Conservation (phyloP, 1,140 invertebrate species). For the Panulirus ornatus region DNA sequence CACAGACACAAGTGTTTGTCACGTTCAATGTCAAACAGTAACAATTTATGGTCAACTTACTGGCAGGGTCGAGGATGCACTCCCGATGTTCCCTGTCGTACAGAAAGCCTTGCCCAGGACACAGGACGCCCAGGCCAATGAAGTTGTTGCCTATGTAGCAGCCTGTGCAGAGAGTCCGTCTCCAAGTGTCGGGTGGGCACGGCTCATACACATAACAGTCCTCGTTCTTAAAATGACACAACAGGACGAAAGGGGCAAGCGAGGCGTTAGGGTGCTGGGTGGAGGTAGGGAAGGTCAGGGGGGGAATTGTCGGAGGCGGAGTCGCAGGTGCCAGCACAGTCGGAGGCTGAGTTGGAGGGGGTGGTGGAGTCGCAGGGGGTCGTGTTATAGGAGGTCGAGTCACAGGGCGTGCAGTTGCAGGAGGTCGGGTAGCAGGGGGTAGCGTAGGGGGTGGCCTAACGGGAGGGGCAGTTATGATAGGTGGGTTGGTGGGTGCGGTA, state of each 20-base stretch:
- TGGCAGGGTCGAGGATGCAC: background rate
- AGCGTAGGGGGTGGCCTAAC: too few relatives aligned
- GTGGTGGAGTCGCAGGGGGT: background rate
- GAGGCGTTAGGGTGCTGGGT: background rate
- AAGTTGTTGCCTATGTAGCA: background rate
- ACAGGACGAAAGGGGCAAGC: background rate
- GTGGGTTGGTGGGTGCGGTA: background rate
- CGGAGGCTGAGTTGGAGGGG: too few relatives aligned
- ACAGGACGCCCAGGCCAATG: background rate
- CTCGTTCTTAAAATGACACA: background rate
- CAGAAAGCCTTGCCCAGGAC: background rate
- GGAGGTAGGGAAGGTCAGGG: too few relatives aligned
- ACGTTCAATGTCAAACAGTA: too few relatives aligned
- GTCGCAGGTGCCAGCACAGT: too few relatives aligned
- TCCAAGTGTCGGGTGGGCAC: background rate
- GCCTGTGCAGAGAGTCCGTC: background rate
- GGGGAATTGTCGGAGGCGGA: too few relatives aligned
- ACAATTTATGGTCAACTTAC: slow-evolving; percentile 2
- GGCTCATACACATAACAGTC: background rate
- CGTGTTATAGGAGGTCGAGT: background rate
- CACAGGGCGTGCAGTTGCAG: too few relatives aligned
- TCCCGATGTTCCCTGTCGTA: background rate
- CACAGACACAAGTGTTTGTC: too few relatives aligned
- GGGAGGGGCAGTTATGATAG: background rate
- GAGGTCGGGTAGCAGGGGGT: background rate